A percentile compares a stretch with the other conserved stretches of the same genome.
Conservation (phyloP, 2,888 invertebrate species). For the Meteorus colon region DNA sequence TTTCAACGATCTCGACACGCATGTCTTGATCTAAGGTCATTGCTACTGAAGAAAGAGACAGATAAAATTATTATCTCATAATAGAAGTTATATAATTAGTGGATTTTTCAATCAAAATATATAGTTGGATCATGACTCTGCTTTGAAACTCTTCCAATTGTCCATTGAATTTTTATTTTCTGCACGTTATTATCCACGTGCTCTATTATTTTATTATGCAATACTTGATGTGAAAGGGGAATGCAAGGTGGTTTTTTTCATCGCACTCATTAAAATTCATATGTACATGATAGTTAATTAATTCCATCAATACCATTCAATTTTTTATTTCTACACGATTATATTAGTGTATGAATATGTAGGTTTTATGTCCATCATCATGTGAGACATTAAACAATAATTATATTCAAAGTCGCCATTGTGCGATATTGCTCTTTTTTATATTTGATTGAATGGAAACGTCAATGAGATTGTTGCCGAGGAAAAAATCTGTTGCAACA, state of each 20-base stretch:
- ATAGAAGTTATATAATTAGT: neutral
- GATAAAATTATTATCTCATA: neutral
- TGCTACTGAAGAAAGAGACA: neutral
- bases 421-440: conserved; percentile 62
- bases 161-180: too few relatives aligned
- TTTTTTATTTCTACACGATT: neutral
- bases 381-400: neutral
- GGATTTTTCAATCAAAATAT: neutral
- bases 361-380: neutral
- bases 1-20: neutral
- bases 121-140: neutral
- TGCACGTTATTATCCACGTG: too few relatives aligned
- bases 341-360: conserved; percentile 13
- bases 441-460: conserved; percentile 73
- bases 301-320: neutral
- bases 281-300: conserved; percentile 1
- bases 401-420: conserved; percentile 51
- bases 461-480: conserved; percentile 74
- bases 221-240: neutral
- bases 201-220: neutral
- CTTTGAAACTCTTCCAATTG: too few relatives aligned
- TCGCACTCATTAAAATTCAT: neutral
- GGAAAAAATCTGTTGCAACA: conserved; percentile 75
- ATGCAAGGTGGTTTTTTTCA: too few relatives aligned
- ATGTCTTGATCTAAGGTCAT: neutral